A percentile compares a stretch with the other conserved stretches of the same genome.
Evolutionary conservation across 2,797 vertebrate genomes (phyloP).

Genomic region (Manis pentadactyla): DNA sequence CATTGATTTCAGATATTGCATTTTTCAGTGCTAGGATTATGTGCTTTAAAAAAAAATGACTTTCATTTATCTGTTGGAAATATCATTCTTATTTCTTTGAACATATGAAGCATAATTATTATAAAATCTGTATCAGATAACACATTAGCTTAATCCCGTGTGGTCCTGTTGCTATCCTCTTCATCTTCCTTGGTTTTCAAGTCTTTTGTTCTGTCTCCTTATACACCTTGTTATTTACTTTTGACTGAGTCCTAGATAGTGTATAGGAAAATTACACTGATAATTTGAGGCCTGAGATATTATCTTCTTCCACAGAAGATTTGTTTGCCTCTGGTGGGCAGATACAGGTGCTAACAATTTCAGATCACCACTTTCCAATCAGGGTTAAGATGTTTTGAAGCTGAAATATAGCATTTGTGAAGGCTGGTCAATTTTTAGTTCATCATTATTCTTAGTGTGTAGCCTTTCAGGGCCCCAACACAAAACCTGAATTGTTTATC

Average conservation of each 20-base stretch:
- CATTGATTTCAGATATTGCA: not conserved
- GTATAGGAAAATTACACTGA: not conserved
- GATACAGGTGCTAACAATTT: not conserved
- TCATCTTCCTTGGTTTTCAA: slow-evolving; percentile 18
- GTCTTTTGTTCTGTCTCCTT: not conserved
- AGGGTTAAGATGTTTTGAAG: not conserved
- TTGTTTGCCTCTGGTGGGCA: not conserved
- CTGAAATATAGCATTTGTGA: not conserved
- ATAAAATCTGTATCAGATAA: not conserved
- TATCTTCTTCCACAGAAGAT: not conserved
- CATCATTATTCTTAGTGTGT: not conserved
- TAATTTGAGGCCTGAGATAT: not conserved
- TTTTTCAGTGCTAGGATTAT: slow-evolving; percentile 51
- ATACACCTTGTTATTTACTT: not conserved
- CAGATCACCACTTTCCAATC: not conserved
- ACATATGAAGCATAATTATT: not conserved
- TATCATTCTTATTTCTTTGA: not conserved
- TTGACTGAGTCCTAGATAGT: not conserved
- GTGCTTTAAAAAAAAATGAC: not conserved
- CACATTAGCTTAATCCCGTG: not conserved
- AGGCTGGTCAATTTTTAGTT: not conserved
- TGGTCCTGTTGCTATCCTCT: not conserved
- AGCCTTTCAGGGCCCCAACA: not conserved
- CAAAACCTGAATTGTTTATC: not conserved
- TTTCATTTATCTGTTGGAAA: not conserved